Conservation (phyloP, 2,888 invertebrate species). For the Pyrrhia umbra region DNA sequence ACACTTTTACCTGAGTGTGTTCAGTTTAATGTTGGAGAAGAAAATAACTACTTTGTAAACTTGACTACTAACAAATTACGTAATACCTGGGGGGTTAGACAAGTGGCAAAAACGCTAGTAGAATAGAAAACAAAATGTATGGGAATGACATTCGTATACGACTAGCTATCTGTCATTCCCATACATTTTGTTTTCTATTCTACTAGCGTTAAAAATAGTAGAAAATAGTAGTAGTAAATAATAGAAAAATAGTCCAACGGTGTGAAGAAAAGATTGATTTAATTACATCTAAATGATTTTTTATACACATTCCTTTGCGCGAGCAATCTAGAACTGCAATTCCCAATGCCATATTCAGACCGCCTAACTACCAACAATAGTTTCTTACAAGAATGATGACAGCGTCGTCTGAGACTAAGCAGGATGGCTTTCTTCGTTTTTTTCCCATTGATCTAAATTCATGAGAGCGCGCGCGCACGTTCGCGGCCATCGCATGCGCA, state of each 20-base stretch:
- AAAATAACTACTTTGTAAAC: too few relatives aligned
- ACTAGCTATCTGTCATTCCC: too few relatives aligned
- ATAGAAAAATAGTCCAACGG: constrained; percentile 19
- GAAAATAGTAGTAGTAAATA: too few relatives aligned
- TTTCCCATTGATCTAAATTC: constrained; percentile 84
- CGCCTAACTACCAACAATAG: constrained; percentile 59
- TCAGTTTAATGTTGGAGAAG: too few relatives aligned
- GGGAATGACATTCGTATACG: too few relatives aligned
- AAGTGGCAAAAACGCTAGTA: too few relatives aligned
- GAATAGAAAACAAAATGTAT: too few relatives aligned
- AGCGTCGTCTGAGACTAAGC: constrained; percentile 65
- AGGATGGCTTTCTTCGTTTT: constrained; percentile 76
- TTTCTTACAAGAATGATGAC: constrained; percentile 64
- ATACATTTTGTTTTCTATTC: too few relatives aligned
- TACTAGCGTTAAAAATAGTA: too few relatives aligned
- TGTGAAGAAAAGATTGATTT: constrained; percentile 47
- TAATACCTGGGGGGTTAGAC: too few relatives aligned
- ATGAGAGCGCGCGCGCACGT: constrained; percentile 78
- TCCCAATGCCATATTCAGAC: constrained; percentile 56
- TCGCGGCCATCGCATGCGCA: constrained; percentile 76
- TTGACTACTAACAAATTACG: too few relatives aligned
- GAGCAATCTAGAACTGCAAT: constrained; percentile 46
- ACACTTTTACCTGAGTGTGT: too few relatives aligned
- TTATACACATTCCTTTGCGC: constrained; percentile 28
- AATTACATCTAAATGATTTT: constrained; percentile 36